phyloP scores from a whole-genome alignment of 1,140 invertebrate species.

The Bombus pascuorum region DNA sequence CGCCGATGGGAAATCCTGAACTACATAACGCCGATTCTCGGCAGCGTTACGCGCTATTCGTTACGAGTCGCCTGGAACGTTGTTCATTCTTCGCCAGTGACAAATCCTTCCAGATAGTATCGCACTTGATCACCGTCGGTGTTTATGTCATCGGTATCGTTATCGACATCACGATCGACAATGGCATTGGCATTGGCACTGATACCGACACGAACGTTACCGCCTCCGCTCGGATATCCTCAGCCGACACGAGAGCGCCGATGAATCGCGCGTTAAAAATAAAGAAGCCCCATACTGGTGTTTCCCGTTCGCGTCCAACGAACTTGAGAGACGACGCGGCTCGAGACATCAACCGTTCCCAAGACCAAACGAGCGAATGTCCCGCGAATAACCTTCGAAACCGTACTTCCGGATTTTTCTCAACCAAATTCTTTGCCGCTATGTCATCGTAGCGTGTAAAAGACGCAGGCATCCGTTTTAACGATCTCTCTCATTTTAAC shows the following conservation, averaged over 20 bases:
- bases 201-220: not conserved
- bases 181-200: not conserved
- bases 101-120: no score
- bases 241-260: slow-evolving; percentile 9
- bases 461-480: no score
- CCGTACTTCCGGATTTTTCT: not conserved
- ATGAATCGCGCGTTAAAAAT: slow-evolving; percentile 54
- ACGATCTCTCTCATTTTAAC: not conserved
- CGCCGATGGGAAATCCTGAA: not conserved
- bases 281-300: slow-evolving; percentile 51
- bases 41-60: no score
- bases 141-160: not conserved
- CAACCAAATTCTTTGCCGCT: not conserved
- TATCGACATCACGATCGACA: not conserved
- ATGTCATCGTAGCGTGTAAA: not conserved
- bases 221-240: slow-evolving; percentile 11
- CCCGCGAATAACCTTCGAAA: not conserved
- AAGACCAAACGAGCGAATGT: not conserved
- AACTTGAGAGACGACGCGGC: slow-evolving; percentile 14
- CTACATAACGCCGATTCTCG: not conserved
- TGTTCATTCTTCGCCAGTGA: no score
- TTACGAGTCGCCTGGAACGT: no score
- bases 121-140: no score
- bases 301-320: slow-evolving; percentile 40
- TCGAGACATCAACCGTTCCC: slow-evolving; percentile 8